Conservation (phyloP, 2,888 invertebrate genomes). For the Atrina japonica region DNA sequence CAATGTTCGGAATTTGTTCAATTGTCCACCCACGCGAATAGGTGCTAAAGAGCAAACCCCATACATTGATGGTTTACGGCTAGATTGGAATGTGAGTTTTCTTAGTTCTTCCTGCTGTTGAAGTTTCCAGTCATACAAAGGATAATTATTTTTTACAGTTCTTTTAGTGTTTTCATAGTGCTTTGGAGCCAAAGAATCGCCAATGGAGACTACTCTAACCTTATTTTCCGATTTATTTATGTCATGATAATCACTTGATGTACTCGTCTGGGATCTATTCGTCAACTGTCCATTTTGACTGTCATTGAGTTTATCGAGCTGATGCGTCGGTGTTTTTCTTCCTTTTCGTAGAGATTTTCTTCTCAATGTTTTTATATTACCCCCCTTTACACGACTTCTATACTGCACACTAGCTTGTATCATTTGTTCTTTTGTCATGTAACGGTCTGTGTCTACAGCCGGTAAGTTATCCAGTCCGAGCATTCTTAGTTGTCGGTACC, state of each 20-base stretch:
- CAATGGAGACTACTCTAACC: conserved; percentile 29
- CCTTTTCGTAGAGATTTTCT: not conserved
- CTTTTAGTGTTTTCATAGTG: not conserved
- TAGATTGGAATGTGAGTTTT: conserved; percentile 14
- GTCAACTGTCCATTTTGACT: not conserved
- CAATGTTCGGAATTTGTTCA: not conserved
- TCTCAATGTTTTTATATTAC: conserved; percentile 4
- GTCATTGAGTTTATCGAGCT: conserved; percentile 1
- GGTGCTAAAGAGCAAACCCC: conserved; percentile 42
- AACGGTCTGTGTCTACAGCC: conserved; percentile 29
- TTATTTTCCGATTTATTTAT: conserved; percentile 18
- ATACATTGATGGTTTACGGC: conserved; percentile 28
- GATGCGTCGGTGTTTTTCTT: conserved; percentile 11
- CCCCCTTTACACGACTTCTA: conserved; percentile 14
- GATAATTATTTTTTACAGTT: conserved; percentile 7
- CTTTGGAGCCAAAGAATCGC: conserved; percentile 10
- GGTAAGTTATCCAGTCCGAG: conserved; percentile 40
- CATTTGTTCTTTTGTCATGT: conserved; percentile 28
- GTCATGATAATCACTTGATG: not conserved
- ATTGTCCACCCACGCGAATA: conserved; percentile 27
- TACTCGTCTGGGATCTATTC: conserved; percentile 2
- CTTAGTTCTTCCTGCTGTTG: conserved; percentile 14
- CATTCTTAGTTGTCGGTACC: conserved; percentile 39
- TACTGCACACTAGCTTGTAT: conserved; percentile 2
- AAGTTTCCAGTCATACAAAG: conserved; percentile 17